Conservation (phyloP, 2,797 vertebrate species). For the Cuniculus paca region DNA sequence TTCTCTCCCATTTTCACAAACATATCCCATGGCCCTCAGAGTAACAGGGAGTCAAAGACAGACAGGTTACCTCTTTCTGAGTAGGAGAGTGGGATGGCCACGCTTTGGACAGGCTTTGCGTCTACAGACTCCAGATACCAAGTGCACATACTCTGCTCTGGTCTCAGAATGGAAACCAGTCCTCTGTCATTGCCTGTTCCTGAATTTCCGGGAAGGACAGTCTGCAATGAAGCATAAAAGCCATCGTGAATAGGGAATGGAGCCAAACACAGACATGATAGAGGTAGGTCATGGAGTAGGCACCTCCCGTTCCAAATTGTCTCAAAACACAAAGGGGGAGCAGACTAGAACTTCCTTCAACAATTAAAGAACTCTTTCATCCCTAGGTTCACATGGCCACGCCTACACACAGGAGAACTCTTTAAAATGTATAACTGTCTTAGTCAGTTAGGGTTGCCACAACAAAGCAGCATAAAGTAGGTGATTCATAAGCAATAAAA, state of each 20-base stretch:
- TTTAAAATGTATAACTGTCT: not conserved
- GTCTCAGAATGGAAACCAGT: conserved; percentile 91
- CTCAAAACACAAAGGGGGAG: not conserved
- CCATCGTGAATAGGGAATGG: not conserved
- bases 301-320: not conserved
- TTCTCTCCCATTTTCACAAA: not conserved
- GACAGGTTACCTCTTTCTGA: conserved; percentile 88
- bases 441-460: not conserved
- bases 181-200: conserved; percentile 91
- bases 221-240: conserved; percentile 85
- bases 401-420: not conserved
- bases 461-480: not conserved
- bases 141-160: conserved; percentile 88
- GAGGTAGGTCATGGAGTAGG: not conserved
- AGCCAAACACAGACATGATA: not conserved
- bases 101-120: conserved; percentile 87
- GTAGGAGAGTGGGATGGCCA: conserved; percentile 93
- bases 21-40: not conserved
- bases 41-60: not conserved
- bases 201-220: conserved; percentile 85
- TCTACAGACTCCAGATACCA: conserved; percentile 91
- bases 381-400: not conserved
- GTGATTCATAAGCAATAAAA: not conserved
- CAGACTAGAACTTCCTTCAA: not conserved
- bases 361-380: not conserved